These are phyloP conservation scores for Nothobranchius furzeri DNA, from an alignment of 2,113 vertebrate species.

Conservation along the genomic window DNA sequence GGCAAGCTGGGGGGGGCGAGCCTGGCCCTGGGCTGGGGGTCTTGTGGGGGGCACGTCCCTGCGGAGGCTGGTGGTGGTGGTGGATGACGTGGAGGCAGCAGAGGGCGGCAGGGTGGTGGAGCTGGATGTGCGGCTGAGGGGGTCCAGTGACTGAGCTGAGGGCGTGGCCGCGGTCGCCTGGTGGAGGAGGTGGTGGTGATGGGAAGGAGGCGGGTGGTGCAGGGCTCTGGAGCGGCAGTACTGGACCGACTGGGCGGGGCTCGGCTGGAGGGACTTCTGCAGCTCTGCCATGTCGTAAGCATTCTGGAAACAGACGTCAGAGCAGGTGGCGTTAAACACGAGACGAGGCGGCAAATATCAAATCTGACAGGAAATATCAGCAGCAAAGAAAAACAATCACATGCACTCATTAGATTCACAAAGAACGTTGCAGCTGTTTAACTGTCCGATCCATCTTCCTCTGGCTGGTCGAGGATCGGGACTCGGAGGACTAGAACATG, in stretches of 20 bases:
- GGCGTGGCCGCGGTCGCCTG: conserved; percentile 55
- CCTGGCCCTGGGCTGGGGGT: conserved; percentile 73
- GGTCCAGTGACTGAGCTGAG: conserved; percentile 54
- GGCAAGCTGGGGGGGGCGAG: conserved; percentile 56
- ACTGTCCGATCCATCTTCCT: conserved; percentile 55
- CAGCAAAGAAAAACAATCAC: conserved; percentile 48
- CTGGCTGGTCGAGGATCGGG: conserved; percentile 18
- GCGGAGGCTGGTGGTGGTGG: conserved; percentile 64
- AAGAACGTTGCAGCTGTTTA: conserved; percentile 53
- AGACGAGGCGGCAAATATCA: conserved; percentile 12
- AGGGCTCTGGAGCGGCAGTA: conserved; percentile 70
- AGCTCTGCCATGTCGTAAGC: conserved; percentile 89
- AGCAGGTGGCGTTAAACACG: not conserved
- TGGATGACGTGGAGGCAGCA: conserved; percentile 42
- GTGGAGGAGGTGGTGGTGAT: conserved; percentile 67
- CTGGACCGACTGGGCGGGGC: conserved; percentile 81
- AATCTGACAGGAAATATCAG: conserved; percentile 40
- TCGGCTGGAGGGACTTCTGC: conserved; percentile 85
- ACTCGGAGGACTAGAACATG: conserved; percentile 13
- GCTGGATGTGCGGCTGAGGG: conserved; percentile 51
- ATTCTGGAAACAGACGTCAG: conserved; percentile 73
- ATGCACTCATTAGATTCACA: conserved; percentile 20
- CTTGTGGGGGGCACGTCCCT: conserved; percentile 76
- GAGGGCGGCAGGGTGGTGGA: conserved; percentile 67
- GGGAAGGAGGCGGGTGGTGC: conserved; percentile 67